Base-by-base conservation (phyloP, 2,888 invertebrate species). In the Lepidocyrtinus sp. region DNA sequence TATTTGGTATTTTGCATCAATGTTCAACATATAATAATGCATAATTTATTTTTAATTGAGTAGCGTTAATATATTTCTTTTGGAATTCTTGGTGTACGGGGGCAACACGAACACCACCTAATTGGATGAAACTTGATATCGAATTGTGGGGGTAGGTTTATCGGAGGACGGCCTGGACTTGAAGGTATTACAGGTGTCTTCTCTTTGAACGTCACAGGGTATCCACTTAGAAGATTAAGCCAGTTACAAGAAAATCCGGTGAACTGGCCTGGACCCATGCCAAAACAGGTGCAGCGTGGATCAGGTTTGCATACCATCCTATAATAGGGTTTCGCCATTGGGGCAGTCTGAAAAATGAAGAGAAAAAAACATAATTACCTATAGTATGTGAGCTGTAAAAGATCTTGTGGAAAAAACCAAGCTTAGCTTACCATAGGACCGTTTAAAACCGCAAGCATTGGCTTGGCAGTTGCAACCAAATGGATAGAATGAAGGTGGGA, bases 241-340 rank as follows among this genome's bases (percentile, higher is more conserved):
- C 65, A 78, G 7, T 78, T 62, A 9, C 78, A 78, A 0, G 69
- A 46, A 36, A 73, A 69, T 15, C 78, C 78, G n/a, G n/a, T 17
- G 19, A 26, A 73, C 36, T 77, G 70, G 0, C 77, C 78, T n/a
- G 73, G 78, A 19, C 78, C 78, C 78, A 78, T 78, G 0, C 73
- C 73, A 9, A 68, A 45, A 21, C 78, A 78, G 2, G 68, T 71
- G 36, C 78, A 78, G 0, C 72, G 50, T 5, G 27, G n/a, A 45
- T 78, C 78, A 3, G 15, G 21, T 26, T 25, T 50, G 22, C 78
- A 78, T 1, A 50, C 63, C 63, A 78, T 69, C 21, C 55, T 73
- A 55, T 73, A 78, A 15, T 50, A 68, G 3, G 73, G 62, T 19
- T 19, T 17, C 7, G 68, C 19, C 63, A 78, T 36, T 27, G 78